Conservation (phyloP, 2,113 vertebrate species). For the Clinocottus analis region DNA sequence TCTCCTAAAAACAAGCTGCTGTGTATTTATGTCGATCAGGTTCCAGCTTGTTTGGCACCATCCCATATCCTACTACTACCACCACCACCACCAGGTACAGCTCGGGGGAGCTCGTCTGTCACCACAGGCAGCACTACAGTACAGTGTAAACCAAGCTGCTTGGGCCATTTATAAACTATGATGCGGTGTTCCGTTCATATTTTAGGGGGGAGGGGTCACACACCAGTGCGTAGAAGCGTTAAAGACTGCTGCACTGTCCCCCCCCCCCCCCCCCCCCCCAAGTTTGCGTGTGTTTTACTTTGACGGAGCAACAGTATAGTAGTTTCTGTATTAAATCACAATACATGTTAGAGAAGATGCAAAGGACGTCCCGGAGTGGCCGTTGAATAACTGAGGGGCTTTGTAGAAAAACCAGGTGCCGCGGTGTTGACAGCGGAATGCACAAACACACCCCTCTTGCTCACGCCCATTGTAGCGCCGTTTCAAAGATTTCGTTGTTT, state of each 20-base stretch:
- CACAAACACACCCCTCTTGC: slow-evolving; percentile 68
- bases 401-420: slow-evolving; percentile 52
- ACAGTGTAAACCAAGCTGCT: slow-evolving; percentile 28
- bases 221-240: background rate
- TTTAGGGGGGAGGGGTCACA: background rate
- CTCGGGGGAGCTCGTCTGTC: slow-evolving; percentile 32
- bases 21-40: slow-evolving; percentile 45
- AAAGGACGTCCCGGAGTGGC: background rate
- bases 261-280: no score
- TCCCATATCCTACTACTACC: slow-evolving; percentile 49
- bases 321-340: background rate
- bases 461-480: slow-evolving; percentile 67
- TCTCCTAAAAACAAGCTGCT: slow-evolving; percentile 19
- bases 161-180: slow-evolving; percentile 11
- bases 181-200: slow-evolving; percentile 23
- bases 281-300: slow-evolving; percentile 13
- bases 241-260: background rate
- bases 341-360: background rate
- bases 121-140: slow-evolving; percentile 10
- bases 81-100: slow-evolving; percentile 47
- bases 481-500: slow-evolving; percentile 69
- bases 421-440: slow-evolving; percentile 72
- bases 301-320: background rate
- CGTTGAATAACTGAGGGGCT: slow-evolving; percentile 14
- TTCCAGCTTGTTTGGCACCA: slow-evolving; percentile 67